Percentiles rank a stretch among this genome's conserved stretches.
Evolutionary conservation across 2,888 invertebrate species (phyloP).

Genomic region (Leucoptera coffeella): DNA sequence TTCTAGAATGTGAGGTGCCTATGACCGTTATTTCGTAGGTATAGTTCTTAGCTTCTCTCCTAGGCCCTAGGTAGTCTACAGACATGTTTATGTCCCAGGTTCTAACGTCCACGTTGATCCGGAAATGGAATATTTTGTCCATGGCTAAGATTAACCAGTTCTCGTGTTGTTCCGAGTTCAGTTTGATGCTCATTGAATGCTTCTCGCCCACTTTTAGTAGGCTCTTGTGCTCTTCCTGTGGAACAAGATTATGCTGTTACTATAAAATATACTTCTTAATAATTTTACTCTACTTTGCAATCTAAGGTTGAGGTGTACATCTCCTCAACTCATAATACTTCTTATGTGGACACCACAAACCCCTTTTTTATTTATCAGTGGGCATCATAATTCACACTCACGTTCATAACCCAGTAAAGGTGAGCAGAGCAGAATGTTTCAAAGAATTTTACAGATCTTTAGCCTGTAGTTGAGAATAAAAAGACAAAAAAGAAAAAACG

Average conservation of each 20-base stretch:
- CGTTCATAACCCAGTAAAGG: too few relatives aligned
- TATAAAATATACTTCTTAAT: too few relatives aligned
- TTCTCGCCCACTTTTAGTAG: slow-evolving; percentile 19
- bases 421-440: too few relatives aligned
- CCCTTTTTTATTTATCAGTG: too few relatives aligned
- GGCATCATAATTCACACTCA: too few relatives aligned
- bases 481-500: too few relatives aligned
- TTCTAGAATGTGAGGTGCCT: slow-evolving; percentile 22
- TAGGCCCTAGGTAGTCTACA: slow-evolving; percentile 38
- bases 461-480: too few relatives aligned
- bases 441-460: too few relatives aligned
- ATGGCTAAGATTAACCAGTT: slow-evolving; percentile 25
- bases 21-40: slow-evolving; percentile 27
- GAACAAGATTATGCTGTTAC: slow-evolving; percentile 8
- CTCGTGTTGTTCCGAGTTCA: slow-evolving; percentile 26
- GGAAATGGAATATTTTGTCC: slow-evolving; percentile 27
- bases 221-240: slow-evolving; percentile 24
- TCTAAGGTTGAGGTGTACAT: too few relatives aligned
- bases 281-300: too few relatives aligned
- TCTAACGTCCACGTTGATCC: slow-evolving; percentile 25
- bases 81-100: slow-evolving; percentile 25
- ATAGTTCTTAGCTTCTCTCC: slow-evolving; percentile 21
- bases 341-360: too few relatives aligned
- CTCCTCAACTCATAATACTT: too few relatives aligned
- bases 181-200: slow-evolving; percentile 24